These are phyloP conservation scores for Drosophila bifasciata DNA, from an alignment of 1,140 invertebrate species.

Conservation along the genomic window DNA sequence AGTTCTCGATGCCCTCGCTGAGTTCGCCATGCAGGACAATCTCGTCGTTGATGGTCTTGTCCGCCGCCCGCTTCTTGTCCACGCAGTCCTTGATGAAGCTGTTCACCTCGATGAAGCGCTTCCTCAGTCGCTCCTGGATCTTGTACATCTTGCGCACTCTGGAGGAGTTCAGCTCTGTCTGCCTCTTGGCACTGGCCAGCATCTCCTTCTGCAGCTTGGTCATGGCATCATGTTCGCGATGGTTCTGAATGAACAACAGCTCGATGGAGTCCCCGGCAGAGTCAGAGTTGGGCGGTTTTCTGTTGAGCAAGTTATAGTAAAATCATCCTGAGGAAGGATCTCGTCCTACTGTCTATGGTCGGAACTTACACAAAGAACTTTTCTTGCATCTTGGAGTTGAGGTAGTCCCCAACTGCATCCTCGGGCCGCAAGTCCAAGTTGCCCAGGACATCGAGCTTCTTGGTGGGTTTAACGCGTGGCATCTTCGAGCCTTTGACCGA, in stretches of 20 bases:
- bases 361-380: conserved; percentile 73
- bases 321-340: neutral
- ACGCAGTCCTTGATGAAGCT: conserved; percentile 78
- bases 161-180: conserved; percentile 53
- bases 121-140: conserved; percentile 67
- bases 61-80: conserved; percentile 68
- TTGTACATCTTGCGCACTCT: conserved; percentile 70
- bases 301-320: conserved; percentile 10
- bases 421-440: conserved; percentile 77
- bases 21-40: conserved; percentile 58
- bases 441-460: conserved; percentile 76
- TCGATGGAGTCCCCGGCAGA: conserved; percentile 75
- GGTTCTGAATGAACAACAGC: conserved; percentile 69
- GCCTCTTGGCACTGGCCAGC: conserved; percentile 57
- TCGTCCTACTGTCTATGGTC: too few species aligned
- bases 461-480: conserved; percentile 80
- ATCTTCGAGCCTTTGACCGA: conserved; percentile 46
- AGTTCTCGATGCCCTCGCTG: conserved; percentile 58
- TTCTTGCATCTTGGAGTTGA: conserved; percentile 71
- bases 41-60: conserved; percentile 58
- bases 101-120: conserved; percentile 80
- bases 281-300: conserved; percentile 72
- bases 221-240: conserved; percentile 72
- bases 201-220: conserved; percentile 68
- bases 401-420: conserved; percentile 69